Conservation (phyloP, 2,797 vertebrate genomes). For the Phrynocephalus forsythii region DNA sequence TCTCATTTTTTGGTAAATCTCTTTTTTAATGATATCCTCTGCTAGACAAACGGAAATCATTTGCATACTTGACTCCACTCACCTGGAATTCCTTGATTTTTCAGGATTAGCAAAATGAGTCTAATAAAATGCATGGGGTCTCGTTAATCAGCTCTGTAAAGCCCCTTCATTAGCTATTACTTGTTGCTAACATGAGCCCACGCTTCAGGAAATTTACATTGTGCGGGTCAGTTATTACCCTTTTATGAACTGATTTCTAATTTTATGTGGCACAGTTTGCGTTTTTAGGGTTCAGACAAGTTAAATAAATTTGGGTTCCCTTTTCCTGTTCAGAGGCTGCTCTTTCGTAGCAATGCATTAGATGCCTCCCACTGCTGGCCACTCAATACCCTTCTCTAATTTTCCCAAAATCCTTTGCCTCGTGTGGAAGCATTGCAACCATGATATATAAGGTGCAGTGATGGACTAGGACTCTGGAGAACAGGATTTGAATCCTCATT, state of each 20-base stretch:
- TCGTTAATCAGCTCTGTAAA: constrained; percentile 81
- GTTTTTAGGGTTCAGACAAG: constrained; percentile 73
- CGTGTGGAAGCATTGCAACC: neutral
- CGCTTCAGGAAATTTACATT: constrained; percentile 77
- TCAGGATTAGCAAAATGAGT: constrained; percentile 81
- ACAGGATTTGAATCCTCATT: too few species aligned
- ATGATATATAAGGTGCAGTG: too few species aligned
- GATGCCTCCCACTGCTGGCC: constrained; percentile 20
- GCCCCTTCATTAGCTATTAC: constrained; percentile 78
- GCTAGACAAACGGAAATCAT: constrained; percentile 79
- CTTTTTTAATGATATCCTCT: constrained; percentile 79
- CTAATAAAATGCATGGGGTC: constrained; percentile 80
- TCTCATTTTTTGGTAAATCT: constrained; percentile 75
- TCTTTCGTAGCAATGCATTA: constrained; percentile 46
- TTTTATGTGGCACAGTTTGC: constrained; percentile 77
- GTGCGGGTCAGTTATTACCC: constrained; percentile 74
- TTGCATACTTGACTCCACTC: constrained; percentile 82
- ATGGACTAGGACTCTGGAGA: too few species aligned
- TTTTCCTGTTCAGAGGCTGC: constrained; percentile 38
- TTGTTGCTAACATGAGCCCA: constrained; percentile 66
- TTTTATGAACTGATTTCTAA: constrained; percentile 80
- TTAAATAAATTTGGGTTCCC: constrained; percentile 61
- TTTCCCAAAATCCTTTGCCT: constrained; percentile 34
- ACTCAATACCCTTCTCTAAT: constrained; percentile 44
- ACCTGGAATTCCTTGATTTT: constrained; percentile 84